phyloP scores from a whole-genome alignment of 2,888 invertebrate genomes.

The Selenia dentaria region DNA sequence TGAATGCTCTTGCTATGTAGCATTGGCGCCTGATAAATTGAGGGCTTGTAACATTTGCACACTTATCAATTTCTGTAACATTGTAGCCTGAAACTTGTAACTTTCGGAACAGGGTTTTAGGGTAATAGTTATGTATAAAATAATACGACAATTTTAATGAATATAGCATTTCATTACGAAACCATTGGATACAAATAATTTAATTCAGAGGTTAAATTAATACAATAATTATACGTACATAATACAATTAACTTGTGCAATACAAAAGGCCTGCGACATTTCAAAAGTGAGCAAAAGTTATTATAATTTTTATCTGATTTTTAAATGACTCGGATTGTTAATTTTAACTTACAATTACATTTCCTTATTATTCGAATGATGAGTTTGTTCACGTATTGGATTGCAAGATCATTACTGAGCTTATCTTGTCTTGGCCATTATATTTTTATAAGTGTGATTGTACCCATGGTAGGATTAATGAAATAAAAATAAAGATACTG shows the following conservation, averaged over 20 bases:
- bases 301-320: background rate
- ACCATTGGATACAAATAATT: slow-evolving; percentile 54
- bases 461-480: no score
- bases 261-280: slow-evolving; percentile 45
- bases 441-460: no score
- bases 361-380: background rate
- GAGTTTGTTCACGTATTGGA: background rate
- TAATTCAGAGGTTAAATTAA: slow-evolving; percentile 35
- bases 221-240: slow-evolving; percentile 26
- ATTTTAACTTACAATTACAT: background rate
- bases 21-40: no score
- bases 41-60: no score
- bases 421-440: no score
- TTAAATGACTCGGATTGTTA: background rate
- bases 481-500: no score
- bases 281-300: slow-evolving; percentile 1
- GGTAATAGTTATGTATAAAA: no score
- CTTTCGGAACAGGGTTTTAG: no score
- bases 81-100: no score
- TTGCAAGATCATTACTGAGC: no score
- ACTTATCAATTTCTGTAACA: no score
- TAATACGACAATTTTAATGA: slow-evolving; percentile 48
- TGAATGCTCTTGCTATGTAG: no score
- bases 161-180: slow-evolving; percentile 61
- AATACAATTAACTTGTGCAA: slow-evolving; percentile 28